Conservation (phyloP, 2,113 vertebrate species). For the Myiagra hebetior region DNA sequence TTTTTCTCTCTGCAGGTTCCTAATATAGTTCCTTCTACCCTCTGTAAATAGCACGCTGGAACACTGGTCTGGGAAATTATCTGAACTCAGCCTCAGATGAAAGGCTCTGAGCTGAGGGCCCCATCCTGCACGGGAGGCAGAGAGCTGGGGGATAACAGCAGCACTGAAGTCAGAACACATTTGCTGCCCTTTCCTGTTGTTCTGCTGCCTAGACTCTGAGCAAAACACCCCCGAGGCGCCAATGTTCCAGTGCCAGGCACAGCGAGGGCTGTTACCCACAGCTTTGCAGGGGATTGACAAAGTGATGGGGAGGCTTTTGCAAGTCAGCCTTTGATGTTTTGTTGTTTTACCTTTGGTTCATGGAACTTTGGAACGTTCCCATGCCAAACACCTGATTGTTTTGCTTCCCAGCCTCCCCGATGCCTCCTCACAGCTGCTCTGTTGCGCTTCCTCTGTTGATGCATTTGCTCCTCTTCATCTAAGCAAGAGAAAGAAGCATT, state of each 20-base stretch:
- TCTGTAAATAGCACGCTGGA: background rate
- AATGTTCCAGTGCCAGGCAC: background rate
- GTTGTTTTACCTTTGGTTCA: background rate
- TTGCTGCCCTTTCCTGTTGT: background rate
- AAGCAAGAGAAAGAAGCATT: background rate
- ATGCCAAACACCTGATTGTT: background rate
- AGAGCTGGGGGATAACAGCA: background rate
- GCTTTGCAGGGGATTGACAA: background rate
- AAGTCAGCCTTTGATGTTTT: background rate
- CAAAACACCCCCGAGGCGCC: background rate
- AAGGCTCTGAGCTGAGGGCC: background rate
- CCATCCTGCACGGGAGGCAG: rapidly evolving
- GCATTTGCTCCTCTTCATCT: background rate
- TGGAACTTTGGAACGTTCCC: background rate
- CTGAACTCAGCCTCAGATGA: background rate
- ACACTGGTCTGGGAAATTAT: background rate
- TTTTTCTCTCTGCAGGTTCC: background rate
- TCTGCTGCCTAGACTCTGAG: background rate
- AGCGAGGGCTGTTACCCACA: background rate
- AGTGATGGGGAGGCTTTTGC: background rate
- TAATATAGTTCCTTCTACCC: background rate
- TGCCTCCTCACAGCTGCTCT: background rate
- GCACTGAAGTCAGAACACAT: background rate
- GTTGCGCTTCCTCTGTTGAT: background rate
- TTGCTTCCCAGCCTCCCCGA: background rate